These are phyloP conservation scores for Passerina amoena DNA, from an alignment of 2,113 vertebrate species.

Conservation along the genomic window DNA sequence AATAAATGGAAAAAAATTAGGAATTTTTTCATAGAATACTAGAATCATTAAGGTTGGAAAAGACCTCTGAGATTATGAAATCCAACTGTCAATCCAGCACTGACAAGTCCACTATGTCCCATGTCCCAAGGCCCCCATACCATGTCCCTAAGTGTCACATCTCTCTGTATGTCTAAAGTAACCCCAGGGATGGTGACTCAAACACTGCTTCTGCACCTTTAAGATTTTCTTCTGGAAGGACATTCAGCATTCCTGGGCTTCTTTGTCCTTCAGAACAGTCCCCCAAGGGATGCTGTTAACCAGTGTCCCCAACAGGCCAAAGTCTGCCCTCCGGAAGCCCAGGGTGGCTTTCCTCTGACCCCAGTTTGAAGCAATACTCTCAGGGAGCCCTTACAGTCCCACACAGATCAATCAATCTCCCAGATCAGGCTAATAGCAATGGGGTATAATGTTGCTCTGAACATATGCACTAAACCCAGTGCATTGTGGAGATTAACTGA, in stretches of 20 bases:
- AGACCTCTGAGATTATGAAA: not conserved
- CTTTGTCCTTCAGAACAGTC: not conserved
- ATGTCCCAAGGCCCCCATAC: too few relatives aligned
- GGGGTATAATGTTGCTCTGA: not conserved
- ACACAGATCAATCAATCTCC: not conserved
- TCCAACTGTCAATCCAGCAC: not conserved
- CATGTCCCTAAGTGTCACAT: not conserved
- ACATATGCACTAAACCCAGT: not conserved
- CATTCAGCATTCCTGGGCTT: not conserved
- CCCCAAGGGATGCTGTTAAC: not conserved
- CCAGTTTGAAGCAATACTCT: not conserved
- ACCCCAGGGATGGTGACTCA: not conserved
- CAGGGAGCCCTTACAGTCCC: not conserved
- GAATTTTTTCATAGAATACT: not conserved
- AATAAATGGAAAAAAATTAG: not conserved
- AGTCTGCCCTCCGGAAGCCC: not conserved
- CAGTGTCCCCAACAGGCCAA: not conserved
- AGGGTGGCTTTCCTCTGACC: not conserved
- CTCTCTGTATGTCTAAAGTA: not conserved
- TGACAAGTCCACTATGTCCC: not conserved
- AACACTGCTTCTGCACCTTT: not conserved
- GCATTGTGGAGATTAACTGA: not conserved
- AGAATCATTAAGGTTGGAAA: not conserved
- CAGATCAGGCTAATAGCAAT: not conserved
- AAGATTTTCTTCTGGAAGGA: not conserved